Conservation (phyloP, 2,797 vertebrate species). For the Pempheris klunzingeri region DNA sequence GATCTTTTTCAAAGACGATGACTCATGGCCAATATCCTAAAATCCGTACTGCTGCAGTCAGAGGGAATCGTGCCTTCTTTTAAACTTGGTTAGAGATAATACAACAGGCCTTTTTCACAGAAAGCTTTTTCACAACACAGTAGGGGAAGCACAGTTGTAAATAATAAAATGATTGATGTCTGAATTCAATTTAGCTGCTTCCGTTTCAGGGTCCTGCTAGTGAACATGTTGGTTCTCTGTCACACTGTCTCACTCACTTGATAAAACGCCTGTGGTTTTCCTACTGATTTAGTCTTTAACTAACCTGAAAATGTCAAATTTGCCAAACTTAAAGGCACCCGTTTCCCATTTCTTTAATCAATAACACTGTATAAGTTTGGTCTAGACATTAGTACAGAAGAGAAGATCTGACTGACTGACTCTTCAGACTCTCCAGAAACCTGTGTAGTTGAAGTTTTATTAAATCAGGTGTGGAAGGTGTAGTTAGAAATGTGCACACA, state of each 20-base stretch:
- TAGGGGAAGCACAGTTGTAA: neutral
- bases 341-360: neutral
- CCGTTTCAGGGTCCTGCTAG: neutral
- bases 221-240: neutral
- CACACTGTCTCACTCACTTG: neutral
- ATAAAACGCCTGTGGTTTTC: neutral
- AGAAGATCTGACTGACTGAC: neutral
- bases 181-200: neutral
- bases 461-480: neutral
- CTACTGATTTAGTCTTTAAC: too few relatives aligned
- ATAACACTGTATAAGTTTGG: accelerated
- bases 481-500: neutral
- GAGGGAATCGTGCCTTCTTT: neutral
- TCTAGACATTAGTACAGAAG: neutral
- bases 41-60: neutral
- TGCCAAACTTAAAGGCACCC: neutral
- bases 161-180: neutral
- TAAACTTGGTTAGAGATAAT: neutral
- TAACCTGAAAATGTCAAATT: neutral
- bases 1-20: neutral
- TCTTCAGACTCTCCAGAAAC: neutral
- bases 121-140: neutral
- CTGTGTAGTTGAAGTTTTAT: slow-evolving; percentile 1
- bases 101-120: neutral
- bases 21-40: neutral